Conservation (phyloP, 2,797 vertebrate species). For the Poeciliopsis turneri region DNA sequence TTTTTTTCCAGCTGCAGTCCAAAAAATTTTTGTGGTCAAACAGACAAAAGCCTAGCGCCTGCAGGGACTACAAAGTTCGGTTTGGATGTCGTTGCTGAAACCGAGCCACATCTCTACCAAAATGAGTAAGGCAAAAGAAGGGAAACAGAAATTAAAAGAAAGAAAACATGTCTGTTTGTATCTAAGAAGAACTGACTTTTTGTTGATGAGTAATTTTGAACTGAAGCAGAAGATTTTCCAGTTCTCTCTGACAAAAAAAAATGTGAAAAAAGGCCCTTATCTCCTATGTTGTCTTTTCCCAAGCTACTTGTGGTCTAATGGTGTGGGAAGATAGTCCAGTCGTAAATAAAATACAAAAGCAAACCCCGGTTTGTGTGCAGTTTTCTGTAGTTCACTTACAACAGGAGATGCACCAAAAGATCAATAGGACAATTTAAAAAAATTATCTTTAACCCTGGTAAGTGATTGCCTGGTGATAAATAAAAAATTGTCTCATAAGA, state of each 20-base stretch:
- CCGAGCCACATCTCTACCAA: not conserved
- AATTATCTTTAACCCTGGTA: not conserved
- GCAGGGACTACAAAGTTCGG: conserved; percentile 53
- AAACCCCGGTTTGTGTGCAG: conserved; percentile 15
- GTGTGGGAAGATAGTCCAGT: not conserved
- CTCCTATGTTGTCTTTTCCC: not conserved
- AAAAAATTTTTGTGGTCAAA: conserved; percentile 26
- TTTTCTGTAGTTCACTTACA: not conserved
- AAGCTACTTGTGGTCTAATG: conserved; percentile 8
- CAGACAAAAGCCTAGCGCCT: not conserved
- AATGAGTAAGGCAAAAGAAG: not conserved
- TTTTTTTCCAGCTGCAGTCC: conserved; percentile 28
- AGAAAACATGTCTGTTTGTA: not conserved
- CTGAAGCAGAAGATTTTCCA: not conserved
- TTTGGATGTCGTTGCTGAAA: conserved; percentile 45
- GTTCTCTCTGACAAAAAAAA: not conserved
- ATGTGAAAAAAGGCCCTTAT: not conserved
- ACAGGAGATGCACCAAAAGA: not conserved
- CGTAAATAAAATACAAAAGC: conserved; percentile 35
- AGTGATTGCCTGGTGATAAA: not conserved
- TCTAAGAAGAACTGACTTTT: not conserved
- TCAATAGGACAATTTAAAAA: not conserved
- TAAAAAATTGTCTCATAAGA: not conserved
- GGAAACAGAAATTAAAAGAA: not conserved
- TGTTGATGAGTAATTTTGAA: not conserved